Conservation (phyloP, 1,140 invertebrate genomes). For the Temnothorax curvispinosus region DNA sequence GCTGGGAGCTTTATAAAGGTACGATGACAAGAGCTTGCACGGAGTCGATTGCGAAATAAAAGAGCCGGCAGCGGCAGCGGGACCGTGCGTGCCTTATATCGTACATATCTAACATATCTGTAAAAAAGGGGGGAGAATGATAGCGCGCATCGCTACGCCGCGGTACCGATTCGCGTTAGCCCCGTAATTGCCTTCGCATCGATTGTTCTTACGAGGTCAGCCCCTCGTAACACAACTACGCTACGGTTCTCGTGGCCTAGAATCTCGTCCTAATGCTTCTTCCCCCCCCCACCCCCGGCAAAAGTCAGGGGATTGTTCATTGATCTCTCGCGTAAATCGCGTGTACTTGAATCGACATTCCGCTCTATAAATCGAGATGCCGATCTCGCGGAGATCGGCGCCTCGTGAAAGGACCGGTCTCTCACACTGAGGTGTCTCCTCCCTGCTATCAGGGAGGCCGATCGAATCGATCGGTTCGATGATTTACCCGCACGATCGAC, state of each 20-base stretch:
- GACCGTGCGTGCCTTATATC: background rate
- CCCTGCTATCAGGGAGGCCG: background rate
- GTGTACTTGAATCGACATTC: too few species aligned
- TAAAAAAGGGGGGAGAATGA: slow-evolving; percentile 20
- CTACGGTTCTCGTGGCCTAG: background rate
- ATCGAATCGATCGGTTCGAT: background rate
- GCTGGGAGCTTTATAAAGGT: background rate
- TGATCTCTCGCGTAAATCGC: background rate
- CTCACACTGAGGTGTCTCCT: background rate
- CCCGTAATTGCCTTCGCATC: slow-evolving; percentile 71
- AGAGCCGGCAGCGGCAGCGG: background rate
- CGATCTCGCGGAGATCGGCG: too few species aligned
- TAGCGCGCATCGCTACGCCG: slow-evolving; percentile 27
- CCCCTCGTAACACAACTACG: slow-evolving; percentile 23
- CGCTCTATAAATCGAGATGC: too few species aligned
- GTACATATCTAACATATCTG: background rate
- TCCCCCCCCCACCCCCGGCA: background rate
- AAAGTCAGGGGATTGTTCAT: background rate
- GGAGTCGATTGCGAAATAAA: background rate
- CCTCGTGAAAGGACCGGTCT: background rate
- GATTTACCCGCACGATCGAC: too few species aligned
- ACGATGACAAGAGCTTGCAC: background rate
- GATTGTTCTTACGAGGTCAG: slow-evolving; percentile 69
- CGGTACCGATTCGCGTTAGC: slow-evolving; percentile 56
- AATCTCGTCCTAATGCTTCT: background rate